A percentile compares a stretch with the other conserved stretches of the same genome.
Conservation (phyloP, 1,140 invertebrate genomes). For the Choristoneura fumiferana region DNA sequence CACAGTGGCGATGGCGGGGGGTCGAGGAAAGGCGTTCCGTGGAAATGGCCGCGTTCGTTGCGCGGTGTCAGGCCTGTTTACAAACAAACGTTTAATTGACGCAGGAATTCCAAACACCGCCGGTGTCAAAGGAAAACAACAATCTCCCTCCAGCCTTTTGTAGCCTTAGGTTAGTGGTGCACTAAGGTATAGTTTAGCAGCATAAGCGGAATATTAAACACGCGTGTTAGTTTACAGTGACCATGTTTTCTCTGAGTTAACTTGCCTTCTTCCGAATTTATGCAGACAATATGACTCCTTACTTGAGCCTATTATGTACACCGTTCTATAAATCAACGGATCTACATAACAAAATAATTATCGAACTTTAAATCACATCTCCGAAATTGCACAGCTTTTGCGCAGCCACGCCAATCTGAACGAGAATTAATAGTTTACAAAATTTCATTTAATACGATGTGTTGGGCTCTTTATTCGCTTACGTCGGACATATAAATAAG, state of each 20-base stretch:
- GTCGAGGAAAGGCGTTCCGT: conserved; percentile 45
- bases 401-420: neutral
- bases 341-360: too few species aligned
- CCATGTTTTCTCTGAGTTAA: conserved; percentile 8
- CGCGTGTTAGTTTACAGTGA: conserved; percentile 30
- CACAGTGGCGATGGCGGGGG: conserved; percentile 14
- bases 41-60: conserved; percentile 43
- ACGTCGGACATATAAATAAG: conserved; percentile 30
- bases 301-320: too few species aligned
- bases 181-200: neutral
- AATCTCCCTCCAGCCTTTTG: conserved; percentile 27
- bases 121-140: conserved; percentile 49
- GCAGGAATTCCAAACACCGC: conserved; percentile 57
- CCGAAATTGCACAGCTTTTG: neutral
- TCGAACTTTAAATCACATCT: neutral
- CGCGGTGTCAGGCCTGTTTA: conserved; percentile 48
- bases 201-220: conserved; percentile 26
- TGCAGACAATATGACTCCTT: too few species aligned
- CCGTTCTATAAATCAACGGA: too few species aligned
- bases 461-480: conserved; percentile 8
- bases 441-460: conserved; percentile 3
- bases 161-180: conserved; percentile 2
- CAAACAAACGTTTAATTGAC: conserved; percentile 60
- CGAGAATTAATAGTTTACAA: conserved; percentile 14
- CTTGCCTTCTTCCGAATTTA: neutral